phyloP scores from a whole-genome alignment of 2,888 invertebrate species.

The Idaea aversata region DNA sequence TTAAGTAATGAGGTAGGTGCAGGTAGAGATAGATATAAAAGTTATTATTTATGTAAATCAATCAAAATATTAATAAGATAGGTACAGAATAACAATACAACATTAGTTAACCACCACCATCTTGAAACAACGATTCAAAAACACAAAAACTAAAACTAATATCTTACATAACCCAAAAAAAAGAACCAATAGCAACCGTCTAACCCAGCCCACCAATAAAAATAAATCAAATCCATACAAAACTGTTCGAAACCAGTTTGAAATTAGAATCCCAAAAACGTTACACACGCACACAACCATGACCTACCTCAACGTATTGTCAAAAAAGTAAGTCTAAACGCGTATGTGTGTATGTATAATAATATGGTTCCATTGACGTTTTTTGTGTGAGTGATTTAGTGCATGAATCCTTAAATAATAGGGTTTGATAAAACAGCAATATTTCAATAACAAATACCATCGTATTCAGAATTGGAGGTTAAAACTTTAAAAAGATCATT shows the following conservation, averaged over 20 bases:
- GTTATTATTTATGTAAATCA: neutral
- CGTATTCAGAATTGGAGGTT: slow-evolving; percentile 48
- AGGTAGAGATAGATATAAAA: neutral
- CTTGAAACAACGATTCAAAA: slow-evolving; percentile 7
- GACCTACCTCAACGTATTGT: slow-evolving; percentile 63
- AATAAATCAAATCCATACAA: slow-evolving; percentile 33
- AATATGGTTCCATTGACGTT: neutral
- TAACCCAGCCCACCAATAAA: slow-evolving; percentile 35
- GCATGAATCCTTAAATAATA: slow-evolving; percentile 4
- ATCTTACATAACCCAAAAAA: slow-evolving; percentile 19
- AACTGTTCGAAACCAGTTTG: slow-evolving; percentile 46
- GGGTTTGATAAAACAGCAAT: slow-evolving; percentile 1
- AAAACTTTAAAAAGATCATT: slow-evolving; percentile 62
- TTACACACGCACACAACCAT: slow-evolving; percentile 44
- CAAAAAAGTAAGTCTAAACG: slow-evolving; percentile 34
- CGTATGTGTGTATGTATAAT: slow-evolving; percentile 26
- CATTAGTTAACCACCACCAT: neutral
- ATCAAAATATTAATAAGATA: neutral
- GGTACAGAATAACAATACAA: neutral
- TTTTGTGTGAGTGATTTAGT: slow-evolving; percentile 19
- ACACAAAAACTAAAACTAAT: slow-evolving; percentile 14
- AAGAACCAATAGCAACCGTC: slow-evolving; percentile 18
- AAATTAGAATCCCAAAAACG: slow-evolving; percentile 66
- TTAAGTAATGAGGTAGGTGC: no score
- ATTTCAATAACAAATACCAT: slow-evolving; percentile 15